Evolutionary conservation across 1,140 invertebrate species (phyloP).

Genomic region (Drosophila fuyamai): DNA sequence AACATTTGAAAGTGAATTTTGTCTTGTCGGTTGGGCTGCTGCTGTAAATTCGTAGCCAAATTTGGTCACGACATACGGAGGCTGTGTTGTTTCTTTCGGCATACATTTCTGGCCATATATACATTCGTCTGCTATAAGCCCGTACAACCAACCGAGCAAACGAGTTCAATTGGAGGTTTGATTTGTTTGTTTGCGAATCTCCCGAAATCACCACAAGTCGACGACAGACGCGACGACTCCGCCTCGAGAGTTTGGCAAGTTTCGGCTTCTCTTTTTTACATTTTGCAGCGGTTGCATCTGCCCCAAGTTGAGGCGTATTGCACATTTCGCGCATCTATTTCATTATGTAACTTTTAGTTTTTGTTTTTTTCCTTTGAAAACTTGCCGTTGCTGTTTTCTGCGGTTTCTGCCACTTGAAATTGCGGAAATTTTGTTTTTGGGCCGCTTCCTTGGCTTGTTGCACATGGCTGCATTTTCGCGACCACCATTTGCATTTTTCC

Average conservation of each 20-base stretch:
- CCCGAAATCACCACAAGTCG: constrained; percentile 12
- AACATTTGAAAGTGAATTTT: constrained; percentile 72
- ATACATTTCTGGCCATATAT: constrained; percentile 24
- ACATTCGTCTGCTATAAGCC: background rate
- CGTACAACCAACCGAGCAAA: constrained; percentile 30
- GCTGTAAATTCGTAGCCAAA: constrained; percentile 54
- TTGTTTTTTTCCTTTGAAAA: constrained; percentile 33
- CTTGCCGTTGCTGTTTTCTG: constrained; percentile 37
- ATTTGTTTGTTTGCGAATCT: constrained; percentile 46
- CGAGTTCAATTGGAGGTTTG: constrained; percentile 70
- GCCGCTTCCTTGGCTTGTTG: constrained; percentile 61
- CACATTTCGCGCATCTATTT: constrained; percentile 81
- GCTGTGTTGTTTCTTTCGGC: constrained; percentile 32
- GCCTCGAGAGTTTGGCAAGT: constrained; percentile 68
- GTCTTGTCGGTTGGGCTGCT: constrained; percentile 35
- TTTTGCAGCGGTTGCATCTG: constrained; percentile 64
- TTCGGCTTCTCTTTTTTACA: constrained; percentile 24
- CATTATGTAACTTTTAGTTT: constrained; percentile 70
- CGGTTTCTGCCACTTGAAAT: constrained; percentile 69
- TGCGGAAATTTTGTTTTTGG: constrained; percentile 68
- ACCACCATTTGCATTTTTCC: constrained; percentile 71
- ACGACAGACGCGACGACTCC: constrained; percentile 34
- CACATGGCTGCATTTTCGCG: constrained; percentile 71
- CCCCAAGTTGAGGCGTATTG: constrained; percentile 56
- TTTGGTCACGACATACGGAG: constrained; percentile 64